A percentile compares a stretch with the other conserved stretches of the same genome.
phyloP scores from a whole-genome alignment of 2,797 vertebrate genomes.

The Sciurus vulgaris region DNA sequence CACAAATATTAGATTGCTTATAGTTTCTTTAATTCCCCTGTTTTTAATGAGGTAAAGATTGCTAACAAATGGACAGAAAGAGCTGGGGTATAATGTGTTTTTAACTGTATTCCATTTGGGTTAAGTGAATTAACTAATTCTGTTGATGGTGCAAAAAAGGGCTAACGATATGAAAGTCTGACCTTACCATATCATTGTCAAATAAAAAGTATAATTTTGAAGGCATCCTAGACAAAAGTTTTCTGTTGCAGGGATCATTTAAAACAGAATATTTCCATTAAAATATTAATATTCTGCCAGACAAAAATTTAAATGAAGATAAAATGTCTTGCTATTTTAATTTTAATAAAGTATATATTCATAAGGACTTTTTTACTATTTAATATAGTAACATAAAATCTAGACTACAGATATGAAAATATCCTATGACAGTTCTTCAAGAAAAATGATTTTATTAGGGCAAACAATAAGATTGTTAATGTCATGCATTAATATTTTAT shows the following conservation, averaged over 20 bases:
- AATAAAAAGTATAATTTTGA: slow-evolving; percentile 58
- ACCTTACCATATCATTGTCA: slow-evolving; percentile 57
- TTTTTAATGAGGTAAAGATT: slow-evolving; percentile 49
- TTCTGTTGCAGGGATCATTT: slow-evolving; percentile 14
- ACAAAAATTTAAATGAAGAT: slow-evolving; percentile 65
- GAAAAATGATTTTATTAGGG: slow-evolving; percentile 73
- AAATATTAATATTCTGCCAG: slow-evolving; percentile 62
- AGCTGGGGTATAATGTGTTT: slow-evolving; percentile 6
- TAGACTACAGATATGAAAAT: slow-evolving; percentile 62
- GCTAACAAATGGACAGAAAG: slow-evolving; percentile 35
- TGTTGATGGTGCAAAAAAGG: background rate
- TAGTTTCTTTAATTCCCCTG: background rate
- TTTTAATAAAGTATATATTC: slow-evolving; percentile 58
- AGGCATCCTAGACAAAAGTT: background rate
- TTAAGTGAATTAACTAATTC: slow-evolving; percentile 52
- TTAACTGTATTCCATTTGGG: background rate
- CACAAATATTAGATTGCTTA: background rate
- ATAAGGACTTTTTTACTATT: slow-evolving; percentile 35
- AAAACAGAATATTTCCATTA: slow-evolving; percentile 63
- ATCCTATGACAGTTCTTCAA: slow-evolving; percentile 66
- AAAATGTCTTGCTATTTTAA: slow-evolving; percentile 62
- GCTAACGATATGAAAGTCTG: background rate
- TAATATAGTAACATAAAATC: slow-evolving; percentile 62
- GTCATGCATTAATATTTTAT: slow-evolving; percentile 72
- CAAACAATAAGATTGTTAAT: slow-evolving; percentile 69